Evolutionary conservation across 2,797 vertebrate species (phyloP), one percentile per base, ranked within the genome.

Genomic region (Macroramphosus scolopax): DNA sequence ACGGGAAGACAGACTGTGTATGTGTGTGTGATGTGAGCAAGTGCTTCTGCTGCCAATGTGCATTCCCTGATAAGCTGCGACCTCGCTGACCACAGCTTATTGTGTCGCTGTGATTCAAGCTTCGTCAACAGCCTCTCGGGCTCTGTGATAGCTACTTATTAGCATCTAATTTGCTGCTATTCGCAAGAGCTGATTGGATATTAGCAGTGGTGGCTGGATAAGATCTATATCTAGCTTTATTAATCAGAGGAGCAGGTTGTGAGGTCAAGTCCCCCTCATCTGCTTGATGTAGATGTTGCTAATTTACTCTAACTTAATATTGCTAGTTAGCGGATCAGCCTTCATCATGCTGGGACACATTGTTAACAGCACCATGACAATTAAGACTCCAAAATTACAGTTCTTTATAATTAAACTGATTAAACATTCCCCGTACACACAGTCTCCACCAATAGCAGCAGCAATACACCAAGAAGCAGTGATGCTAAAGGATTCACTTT

Each of bases 51-150:
- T 41, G 55, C 55, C 50, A 53, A 43, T 57, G 41, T 60, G 67
- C 30, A 15, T 49, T 68, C 44, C 47, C 51, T 39, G 75, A 81
- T 78, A 78, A 81, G 76, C 62, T 2, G 42, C 20, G 28, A 75
- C 70, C 75, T 65, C 22, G 2, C 51, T 61, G 73, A 80, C 68
- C 71, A 45, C 44, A 32, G 58, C 68, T 68, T 78, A 72, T 45
- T 52, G 69, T 78, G 72, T 81, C 68, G 30, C 35, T n/a, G 43
- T 39, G 73, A n/a, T n/a, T n/a, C n/a, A n/a, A n/a, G n/a, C 46
- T 6, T n/a, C 22, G 17, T 60, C 59, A 31, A 59, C 61, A 51
- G 49, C 75, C 69, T 67, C 54, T 36, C 33, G 25, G 40, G 54
- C 38, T 37, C 34, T 20, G 34, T 45, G 40, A 66, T 40, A 52